A percentile compares a stretch with the other conserved stretches of the same genome.
Conservation (phyloP, 2,797 vertebrate species). For the Pelochelys cantorii region DNA sequence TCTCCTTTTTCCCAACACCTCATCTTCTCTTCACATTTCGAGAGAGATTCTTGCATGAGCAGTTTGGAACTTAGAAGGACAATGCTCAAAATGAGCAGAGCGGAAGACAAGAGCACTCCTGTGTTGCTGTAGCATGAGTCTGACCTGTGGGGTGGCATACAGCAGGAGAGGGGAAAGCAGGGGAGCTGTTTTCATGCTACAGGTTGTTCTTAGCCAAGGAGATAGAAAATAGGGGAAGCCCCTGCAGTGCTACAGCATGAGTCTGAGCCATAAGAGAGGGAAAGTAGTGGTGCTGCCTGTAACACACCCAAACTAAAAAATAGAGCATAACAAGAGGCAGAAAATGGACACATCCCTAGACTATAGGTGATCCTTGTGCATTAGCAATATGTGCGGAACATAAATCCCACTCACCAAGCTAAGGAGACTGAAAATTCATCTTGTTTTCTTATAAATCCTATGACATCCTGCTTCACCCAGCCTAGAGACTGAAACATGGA, state of each 20-base stretch:
- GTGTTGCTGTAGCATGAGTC: neutral
- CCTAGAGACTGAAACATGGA: neutral
- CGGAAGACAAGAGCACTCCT: neutral
- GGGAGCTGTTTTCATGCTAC: neutral
- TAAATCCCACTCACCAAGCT: neutral
- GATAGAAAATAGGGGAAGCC: neutral
- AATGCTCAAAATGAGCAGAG: neutral
- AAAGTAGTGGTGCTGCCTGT: neutral
- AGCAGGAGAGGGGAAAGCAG: neutral
- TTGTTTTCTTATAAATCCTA: neutral
- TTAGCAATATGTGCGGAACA: neutral
- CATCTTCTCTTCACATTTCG: constrained; percentile 12
- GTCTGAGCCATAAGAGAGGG: neutral
- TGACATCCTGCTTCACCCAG: neutral
- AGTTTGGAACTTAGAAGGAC: neutral
- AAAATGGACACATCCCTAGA: neutral
- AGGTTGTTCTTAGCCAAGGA: neutral
- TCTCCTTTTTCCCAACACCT: neutral
- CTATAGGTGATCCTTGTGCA: neutral
- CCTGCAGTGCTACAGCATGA: neutral
- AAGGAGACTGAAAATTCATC: neutral
- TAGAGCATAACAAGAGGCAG: neutral
- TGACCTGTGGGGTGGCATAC: neutral
- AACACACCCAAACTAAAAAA: neutral
- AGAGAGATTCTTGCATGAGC: neutral